Evolutionary conservation across 2,113 vertebrate species (phyloP), one percentile per base, ranked within the genome.

Genomic region (Anser cygnoides): DNA sequence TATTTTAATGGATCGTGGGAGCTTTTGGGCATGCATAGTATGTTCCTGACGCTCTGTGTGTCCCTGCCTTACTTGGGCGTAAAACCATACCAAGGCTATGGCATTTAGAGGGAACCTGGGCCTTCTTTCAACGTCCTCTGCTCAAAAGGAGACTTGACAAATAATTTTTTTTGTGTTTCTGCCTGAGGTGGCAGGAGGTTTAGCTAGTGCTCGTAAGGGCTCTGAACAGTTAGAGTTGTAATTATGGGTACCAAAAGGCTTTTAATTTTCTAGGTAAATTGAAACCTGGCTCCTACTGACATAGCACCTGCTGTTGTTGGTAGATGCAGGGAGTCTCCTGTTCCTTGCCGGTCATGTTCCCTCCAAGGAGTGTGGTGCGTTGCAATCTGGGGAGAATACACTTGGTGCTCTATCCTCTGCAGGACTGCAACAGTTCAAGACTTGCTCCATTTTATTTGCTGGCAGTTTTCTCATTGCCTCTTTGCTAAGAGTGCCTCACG

Each of bases 11-110:
- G 55, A 33, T 20, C 28, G 31, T 33, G 49, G 37, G 29, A 20
- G 10, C 16, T 77, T 73, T 61, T 74, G 49, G 50, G 66, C n/a
- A 25, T 3, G 4, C 0, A 0, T 52, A 28, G 6, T 41, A 5
- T 41, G 39, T 20, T 75, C 18, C 52, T 61, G 50, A 50, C 35
- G 10, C 41, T 23, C 14, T 31, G 17, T 59, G 21, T 74, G 41
- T 59, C 59, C 54, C 26, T 59, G 19, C n/a, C 22, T 85, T 26
- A 20, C 2, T 3, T 1, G 44, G 16, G 3, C 29, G 11, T 58
- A 49, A 93, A 76, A 43, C 28, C 33, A 49, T 0, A 0, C 17
- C 58, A 85, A 73, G 43, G 19, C 54, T 57, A 12, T 1, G 0
- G 37, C 41, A 17, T 58, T 22, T 54, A 31, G 29, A 81, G 58